Base-by-base conservation (phyloP, 2,113 vertebrate species). In the Seriola quinqueradiata region DNA sequence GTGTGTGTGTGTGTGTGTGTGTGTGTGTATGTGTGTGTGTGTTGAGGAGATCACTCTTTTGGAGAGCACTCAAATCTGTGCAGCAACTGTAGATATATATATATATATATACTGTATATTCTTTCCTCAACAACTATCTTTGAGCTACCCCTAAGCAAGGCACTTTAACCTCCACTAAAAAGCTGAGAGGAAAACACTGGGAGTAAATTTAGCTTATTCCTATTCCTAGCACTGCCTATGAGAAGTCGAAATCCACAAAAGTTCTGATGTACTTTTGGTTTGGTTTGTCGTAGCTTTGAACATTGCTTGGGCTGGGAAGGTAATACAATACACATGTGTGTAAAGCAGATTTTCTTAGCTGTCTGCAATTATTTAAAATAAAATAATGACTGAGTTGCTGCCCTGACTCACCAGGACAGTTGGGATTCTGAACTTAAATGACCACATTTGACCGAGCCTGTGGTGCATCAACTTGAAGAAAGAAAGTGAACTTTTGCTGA, bases 11-110 rank as follows among this genome's bases (percentile, higher is more conserved):
- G 42, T 67, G 44, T 70, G 28, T 65, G 60, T n/a, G 38, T 58
- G 57, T 71, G 52, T 48, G 32, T 32, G 61, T 75, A 58, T 19
- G 46, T 46, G 65, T 64, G 32, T 65, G 71, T 73, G 25, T 69
- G 40, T 68, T 2, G 59, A 65, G 42, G 34, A 69, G 9, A 42
- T 72, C 54, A 65, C 52, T 81, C 40, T 77, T 85, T 79, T 81
- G 69, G 57, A 88, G 16, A 79, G 63, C 13, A 70, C 67, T 80
- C 72, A 79, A 66, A 73, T 50, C 36, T 74, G 28, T 50, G 52
- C 4, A 7, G 28, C 48, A 44, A 50, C 44, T 1, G 11, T 10
- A 61, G 1, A 65, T 13, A 57, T 25, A 25, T 28, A 13, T 25
- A 64, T 8, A 36, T 28, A 65, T 13, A 57, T 25, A 25, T 28